A percentile compares a stretch with the other conserved stretches of the same genome.
Conservation (phyloP, 2,113 vertebrate species). For the Saccopteryx leptura region DNA sequence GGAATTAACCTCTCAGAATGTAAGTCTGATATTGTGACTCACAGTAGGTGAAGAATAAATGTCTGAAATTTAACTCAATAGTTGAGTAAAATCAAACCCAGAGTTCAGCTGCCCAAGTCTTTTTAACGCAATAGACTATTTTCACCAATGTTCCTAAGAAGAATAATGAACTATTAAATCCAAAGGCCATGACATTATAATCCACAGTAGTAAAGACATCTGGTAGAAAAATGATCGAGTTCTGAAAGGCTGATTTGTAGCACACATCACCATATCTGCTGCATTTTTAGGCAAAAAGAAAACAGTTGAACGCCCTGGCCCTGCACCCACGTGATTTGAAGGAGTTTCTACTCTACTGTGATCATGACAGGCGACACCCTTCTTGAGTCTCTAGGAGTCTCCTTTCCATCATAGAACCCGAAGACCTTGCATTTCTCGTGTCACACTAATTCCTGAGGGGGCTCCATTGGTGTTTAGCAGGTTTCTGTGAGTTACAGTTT, state of each 20-base stretch:
- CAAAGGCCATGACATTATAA: not conserved
- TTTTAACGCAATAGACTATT: not conserved
- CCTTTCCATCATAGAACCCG: conserved; percentile 34
- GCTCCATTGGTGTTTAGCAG: conserved; percentile 60
- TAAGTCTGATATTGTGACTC: not conserved
- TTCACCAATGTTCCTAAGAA: not conserved
- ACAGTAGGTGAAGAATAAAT: not conserved
- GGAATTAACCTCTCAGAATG: not conserved
- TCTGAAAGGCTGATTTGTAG: not conserved
- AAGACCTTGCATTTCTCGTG: conserved; percentile 22
- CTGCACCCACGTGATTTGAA: rapidly evolving
- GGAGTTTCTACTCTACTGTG: not conserved
- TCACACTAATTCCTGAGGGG: conserved; percentile 29
- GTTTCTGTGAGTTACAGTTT: conserved; percentile 73
- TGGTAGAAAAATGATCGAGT: not conserved
- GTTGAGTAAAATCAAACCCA: conserved; percentile 7
- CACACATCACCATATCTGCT: not conserved
- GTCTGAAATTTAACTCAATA: not conserved
- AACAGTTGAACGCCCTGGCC: not conserved
- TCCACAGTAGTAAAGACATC: not conserved
- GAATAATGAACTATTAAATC: not conserved
- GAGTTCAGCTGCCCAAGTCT: not conserved
- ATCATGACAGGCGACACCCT: not conserved
- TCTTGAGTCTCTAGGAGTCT: conserved; percentile 8
- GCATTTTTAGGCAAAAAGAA: conserved; percentile 50